These are phyloP conservation scores for Fistularia tabacaria DNA, from an alignment of 2,797 vertebrate species.

Conservation along the genomic window DNA sequence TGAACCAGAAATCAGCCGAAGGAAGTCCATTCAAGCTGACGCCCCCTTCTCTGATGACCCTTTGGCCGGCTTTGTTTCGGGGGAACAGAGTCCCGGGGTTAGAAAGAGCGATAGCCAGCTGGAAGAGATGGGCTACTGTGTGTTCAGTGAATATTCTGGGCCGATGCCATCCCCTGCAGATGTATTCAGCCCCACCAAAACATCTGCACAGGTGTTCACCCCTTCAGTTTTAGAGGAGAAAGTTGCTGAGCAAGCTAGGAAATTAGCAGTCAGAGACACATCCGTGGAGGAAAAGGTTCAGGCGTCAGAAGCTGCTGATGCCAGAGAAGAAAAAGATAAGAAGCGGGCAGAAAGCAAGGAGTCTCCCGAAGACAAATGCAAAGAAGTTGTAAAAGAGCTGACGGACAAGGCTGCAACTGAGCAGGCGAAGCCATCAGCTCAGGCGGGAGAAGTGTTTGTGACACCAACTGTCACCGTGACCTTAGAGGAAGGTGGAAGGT, in stretches of 20 bases:
- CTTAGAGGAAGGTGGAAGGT: slow-evolving; percentile 70
- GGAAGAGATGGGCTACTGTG: slow-evolving; percentile 97
- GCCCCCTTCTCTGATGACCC: slow-evolving; percentile 63
- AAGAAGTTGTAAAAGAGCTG: slow-evolving; percentile 32
- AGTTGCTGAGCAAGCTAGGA: slow-evolving; percentile 64
- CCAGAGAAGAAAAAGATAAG: slow-evolving; percentile 43
- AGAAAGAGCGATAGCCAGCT: slow-evolving; percentile 86
- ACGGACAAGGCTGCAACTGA: slow-evolving; percentile 17
- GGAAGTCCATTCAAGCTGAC: slow-evolving; percentile 82
- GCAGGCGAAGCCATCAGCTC: slow-evolving; percentile 30
- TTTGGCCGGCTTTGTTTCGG: slow-evolving; percentile 67
- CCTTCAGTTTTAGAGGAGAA: slow-evolving; percentile 73
- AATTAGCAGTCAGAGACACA: slow-evolving; percentile 59
- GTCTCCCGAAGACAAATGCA: slow-evolving; percentile 46
- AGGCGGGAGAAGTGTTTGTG: slow-evolving; percentile 61
- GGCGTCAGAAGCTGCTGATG: slow-evolving; percentile 16
- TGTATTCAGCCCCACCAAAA: slow-evolving; percentile 74
- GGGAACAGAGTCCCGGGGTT: slow-evolving; percentile 66
- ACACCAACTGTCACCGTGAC: slow-evolving; percentile 78
- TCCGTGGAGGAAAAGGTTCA: slow-evolving; percentile 56
- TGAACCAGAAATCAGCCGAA: slow-evolving; percentile 80
- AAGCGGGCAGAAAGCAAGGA: slow-evolving; percentile 40
- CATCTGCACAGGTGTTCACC: slow-evolving; percentile 69
- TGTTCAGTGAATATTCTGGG: slow-evolving; percentile 97
- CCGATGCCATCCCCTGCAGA: slow-evolving; percentile 94